Evolutionary conservation across 2,113 vertebrate genomes (phyloP).

Genomic region (Hypocryptadius cinnamomeus): DNA sequence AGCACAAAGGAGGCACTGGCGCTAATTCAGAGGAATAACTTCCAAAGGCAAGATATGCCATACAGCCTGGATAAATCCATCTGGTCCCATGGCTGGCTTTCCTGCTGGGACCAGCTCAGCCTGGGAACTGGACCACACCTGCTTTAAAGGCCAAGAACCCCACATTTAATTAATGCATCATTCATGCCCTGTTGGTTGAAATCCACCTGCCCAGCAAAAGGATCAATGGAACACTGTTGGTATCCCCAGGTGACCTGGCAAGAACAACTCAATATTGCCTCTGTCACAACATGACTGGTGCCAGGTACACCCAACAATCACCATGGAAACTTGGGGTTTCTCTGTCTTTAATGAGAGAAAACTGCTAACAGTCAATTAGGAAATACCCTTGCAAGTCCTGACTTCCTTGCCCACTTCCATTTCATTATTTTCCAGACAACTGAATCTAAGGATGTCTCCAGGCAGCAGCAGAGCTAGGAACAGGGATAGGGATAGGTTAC

Average conservation of each 20-base stretch:
- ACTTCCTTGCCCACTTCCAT: background rate
- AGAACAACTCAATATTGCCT: background rate
- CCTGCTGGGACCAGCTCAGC: background rate
- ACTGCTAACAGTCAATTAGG: background rate
- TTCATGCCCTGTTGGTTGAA: background rate
- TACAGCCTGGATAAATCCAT: background rate
- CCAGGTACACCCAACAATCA: background rate
- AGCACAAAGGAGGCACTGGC: background rate
- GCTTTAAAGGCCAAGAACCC: background rate
- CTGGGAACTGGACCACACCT: background rate
- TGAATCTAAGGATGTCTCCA: background rate
- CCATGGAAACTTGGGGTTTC: background rate
- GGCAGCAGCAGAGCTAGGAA: background rate
- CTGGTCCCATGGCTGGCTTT: background rate
- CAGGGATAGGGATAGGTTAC: background rate
- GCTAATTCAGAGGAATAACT: background rate
- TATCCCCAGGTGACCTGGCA: background rate
- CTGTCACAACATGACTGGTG: background rate
- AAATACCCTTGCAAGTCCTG: background rate
- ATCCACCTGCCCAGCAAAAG: background rate
- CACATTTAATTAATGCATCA: background rate
- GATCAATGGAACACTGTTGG: background rate
- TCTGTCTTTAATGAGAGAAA: background rate
- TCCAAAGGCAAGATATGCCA: background rate
- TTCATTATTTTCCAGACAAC: background rate